These are phyloP conservation scores for Hirtodrosophila histrioides DNA, from an alignment of 2,888 invertebrate species.

Conservation along the genomic window DNA sequence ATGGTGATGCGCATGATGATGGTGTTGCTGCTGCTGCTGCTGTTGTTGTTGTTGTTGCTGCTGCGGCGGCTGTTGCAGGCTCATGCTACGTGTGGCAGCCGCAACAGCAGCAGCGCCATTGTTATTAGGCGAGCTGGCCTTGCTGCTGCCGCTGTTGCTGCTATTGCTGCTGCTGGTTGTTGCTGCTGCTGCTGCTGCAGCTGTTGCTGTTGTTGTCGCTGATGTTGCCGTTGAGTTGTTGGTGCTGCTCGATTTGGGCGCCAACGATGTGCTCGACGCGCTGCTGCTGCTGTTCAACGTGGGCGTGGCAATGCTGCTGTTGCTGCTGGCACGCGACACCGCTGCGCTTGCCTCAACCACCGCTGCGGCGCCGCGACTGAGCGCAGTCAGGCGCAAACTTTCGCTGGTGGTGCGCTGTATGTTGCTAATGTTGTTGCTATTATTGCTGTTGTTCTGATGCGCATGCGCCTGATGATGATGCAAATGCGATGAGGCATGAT, in stretches of 20 bases:
- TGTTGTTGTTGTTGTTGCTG: constrained; percentile 39
- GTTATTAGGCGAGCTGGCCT: constrained; percentile 81
- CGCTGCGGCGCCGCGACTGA: constrained; percentile 50
- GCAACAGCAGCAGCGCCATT: constrained; percentile 53
- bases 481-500: constrained; percentile 56
- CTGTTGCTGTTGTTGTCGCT: constrained; percentile 33
- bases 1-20: constrained; percentile 57
- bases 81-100: constrained; percentile 7
- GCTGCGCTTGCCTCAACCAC: constrained; percentile 12
- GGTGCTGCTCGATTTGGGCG: constrained; percentile 61
- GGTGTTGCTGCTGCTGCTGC: constrained; percentile 53
- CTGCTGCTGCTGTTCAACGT: constrained; percentile 5
- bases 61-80: constrained; percentile 21
- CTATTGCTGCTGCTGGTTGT: constrained; percentile 43
- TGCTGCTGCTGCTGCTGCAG: constrained; percentile 28
- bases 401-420: constrained; percentile 90
- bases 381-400: constrained; percentile 87
- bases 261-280: constrained; percentile 64
- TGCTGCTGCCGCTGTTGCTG: constrained; percentile 55
- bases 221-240: constrained; percentile 38
- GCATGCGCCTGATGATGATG: constrained; percentile 51
- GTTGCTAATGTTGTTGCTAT: constrained; percentile 77
- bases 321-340: constrained; percentile 46
- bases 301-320: constrained; percentile 32
- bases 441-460: constrained; percentile 52